Evolutionary conservation across 2,888 invertebrate species (phyloP), one percentile per base, ranked within the genome.

Genomic region (Agrotis puta): DNA sequence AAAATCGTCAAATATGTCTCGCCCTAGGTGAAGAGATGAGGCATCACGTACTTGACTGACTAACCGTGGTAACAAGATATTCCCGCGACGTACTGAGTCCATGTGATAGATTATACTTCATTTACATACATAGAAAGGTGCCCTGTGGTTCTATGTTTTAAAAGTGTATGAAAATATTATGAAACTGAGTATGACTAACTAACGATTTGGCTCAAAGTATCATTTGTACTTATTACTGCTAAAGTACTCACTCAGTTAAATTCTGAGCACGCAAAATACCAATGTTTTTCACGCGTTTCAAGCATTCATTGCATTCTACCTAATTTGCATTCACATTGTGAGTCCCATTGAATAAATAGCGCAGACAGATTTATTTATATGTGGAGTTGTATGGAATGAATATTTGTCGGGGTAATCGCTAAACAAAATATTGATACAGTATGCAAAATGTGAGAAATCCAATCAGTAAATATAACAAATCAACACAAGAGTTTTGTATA

Each of bases 241-340:
- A n/a, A 69, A 69, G 6, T 45, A 43, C 7, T 6, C 2, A 27
- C 3, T 18, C 22, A n/a, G 1, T 33, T 6, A 39, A 24, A 72
- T 59, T 72, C 16, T 3, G 11, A 64, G 50, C 33, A 64, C 22
- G 51, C 33, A 50, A 62, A 57, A 65, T 45, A 58, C 47, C 63
- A 48, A 66, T 50, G 58, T 50, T 67, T 79, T 67, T 67, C 62
- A 63, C 58, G 47, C 58, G 43, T 50, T 54, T 53, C 14, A 50
- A 20, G 20, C 62, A 56, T 72, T 76, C 43, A 76, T 62, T 70
- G 63, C 59, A 80, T 62, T 64, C 18, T 24, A 20, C 13, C 53
- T 45, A 66, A 81, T 78, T 78, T 65, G 45, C 47, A 81, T 81
- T 81, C 50, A 56, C 45, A 65, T 45, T 59, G 71, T 33, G 57